A percentile compares a stretch with the other conserved stretches of the same genome.
Conservation (phyloP, 2,888 invertebrate genomes). For the Tachina fera region DNA sequence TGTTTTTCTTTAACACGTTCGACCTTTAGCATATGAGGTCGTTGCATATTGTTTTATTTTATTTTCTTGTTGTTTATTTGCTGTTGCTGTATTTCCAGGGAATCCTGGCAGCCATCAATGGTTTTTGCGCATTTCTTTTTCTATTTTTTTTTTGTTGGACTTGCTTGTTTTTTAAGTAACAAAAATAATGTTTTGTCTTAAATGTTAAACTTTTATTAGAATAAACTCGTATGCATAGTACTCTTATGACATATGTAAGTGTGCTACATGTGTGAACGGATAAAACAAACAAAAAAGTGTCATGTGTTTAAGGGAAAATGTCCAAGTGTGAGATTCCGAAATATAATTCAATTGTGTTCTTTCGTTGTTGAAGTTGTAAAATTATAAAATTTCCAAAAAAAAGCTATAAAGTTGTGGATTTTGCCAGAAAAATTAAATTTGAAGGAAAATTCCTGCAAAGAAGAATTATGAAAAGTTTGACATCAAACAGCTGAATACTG, state of each 20-base stretch:
- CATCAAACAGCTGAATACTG: no score
- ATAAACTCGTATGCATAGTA: constrained; percentile 48
- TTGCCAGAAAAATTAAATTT: no score
- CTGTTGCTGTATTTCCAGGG: constrained; percentile 32
- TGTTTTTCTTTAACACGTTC: constrained; percentile 67
- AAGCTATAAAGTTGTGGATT: no score
- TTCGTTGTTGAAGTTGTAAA: background rate
- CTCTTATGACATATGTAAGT: constrained; percentile 58
- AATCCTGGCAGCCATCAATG: constrained; percentile 61
- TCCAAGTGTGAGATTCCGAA: constrained; percentile 28
- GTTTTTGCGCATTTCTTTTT: background rate
- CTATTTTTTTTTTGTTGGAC: constrained; percentile 3
- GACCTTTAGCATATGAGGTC: constrained; percentile 70
- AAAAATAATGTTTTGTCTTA: constrained; percentile 48
- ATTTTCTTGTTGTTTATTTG: constrained; percentile 37
- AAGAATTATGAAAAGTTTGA: no score
- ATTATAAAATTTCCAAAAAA: no score
- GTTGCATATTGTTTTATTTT: constrained; percentile 55
- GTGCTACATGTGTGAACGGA: constrained; percentile 58
- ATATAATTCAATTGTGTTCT: no score
- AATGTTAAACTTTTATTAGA: constrained; percentile 67
- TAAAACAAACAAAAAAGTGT: constrained; percentile 25
- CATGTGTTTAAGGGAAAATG: constrained; percentile 51
- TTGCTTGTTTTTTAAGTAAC: background rate
- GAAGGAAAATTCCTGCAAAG: no score